Evolutionary conservation across 2,797 vertebrate species (phyloP), one percentile per base, ranked within the genome.

Genomic region (Sebastolobus altivelis): DNA sequence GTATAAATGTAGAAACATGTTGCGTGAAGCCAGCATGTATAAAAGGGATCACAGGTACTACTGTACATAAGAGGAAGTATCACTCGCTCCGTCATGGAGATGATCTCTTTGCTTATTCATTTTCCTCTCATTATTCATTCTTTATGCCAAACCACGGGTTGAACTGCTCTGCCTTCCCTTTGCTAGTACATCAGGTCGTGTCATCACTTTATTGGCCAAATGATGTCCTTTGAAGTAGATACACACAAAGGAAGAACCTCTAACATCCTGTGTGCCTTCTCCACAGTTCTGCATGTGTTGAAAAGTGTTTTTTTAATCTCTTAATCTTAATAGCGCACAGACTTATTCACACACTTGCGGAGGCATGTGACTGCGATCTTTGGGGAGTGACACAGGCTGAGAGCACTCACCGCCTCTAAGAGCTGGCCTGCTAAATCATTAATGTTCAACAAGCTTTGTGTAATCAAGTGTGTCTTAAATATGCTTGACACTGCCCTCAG

Each of bases 391-490:
- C 62, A 43, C 10, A 62, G 75, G 40, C 35, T 67, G 43, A 7
- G 14, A 88, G 74, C 84, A 87, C 75, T 82, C 77, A 55, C 59
- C 59, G 65, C 55, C 60, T 63, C 56, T 79, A 72, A 85, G 71
- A 81, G 84, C 77, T 37, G 59, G n/a, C 68, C 73, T 82, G 75
- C 77, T 91, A 77, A 91, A 91, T 91, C 61, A 88, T 91, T 88
- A 62, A 93, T 73, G 59, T 31, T 78, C 79, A 86, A 56, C 84
- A 73, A 60, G 72, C 85, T 83, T 85, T 69, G 75, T 29, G 63
- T 61, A 84, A 67, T 84, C 66, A 80, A 68, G 52, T 78, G 68
- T 69, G 56, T 46, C 75, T 90, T 84, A 87, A 88, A 73, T 80
- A 63, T 77, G 40, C 40, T 29, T 52, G 52, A 29, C 56, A 38